Evolutionary conservation across 2,113 vertebrate species (phyloP).

Genomic region (Neoarius graeffei): DNA sequence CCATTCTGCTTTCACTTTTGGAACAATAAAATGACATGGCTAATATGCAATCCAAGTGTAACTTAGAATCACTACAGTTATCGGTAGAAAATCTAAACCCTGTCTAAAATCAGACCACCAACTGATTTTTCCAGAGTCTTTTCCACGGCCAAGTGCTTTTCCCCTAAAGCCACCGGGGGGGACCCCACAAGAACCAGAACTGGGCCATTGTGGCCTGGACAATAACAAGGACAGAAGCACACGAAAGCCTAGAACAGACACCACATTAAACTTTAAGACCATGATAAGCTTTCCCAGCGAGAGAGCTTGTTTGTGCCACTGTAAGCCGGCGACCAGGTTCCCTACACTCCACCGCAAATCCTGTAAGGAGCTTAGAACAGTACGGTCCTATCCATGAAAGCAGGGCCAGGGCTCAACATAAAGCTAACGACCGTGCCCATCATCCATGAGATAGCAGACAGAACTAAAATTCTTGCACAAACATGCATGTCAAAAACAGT

Average conservation of each 20-base stretch:
- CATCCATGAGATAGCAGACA: background rate
- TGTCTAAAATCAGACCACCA: background rate
- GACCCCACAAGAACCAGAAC: background rate
- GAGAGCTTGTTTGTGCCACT: background rate
- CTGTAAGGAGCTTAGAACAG: slow-evolving; percentile 65
- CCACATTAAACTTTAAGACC: slow-evolving; percentile 2
- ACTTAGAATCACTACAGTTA: background rate
- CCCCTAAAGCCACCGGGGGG: background rate
- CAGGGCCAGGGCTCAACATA: background rate
- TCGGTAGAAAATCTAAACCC: slow-evolving; percentile 6
- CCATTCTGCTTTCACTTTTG: background rate
- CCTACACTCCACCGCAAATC: slow-evolving; percentile 52
- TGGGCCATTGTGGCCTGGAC: background rate
- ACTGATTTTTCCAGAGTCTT: background rate
- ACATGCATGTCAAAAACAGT: background rate
- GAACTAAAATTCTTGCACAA: background rate
- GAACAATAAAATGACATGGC: background rate
- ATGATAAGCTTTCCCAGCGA: background rate
- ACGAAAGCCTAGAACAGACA: background rate
- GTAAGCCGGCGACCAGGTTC: slow-evolving; percentile 40
- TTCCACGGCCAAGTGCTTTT: background rate
- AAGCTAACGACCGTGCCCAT: background rate
- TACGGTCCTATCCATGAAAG: slow-evolving; percentile 52
- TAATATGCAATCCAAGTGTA: background rate
- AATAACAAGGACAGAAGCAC: background rate